Conservation (phyloP, 1,140 invertebrate species). For the Branchinecta lindahli region DNA sequence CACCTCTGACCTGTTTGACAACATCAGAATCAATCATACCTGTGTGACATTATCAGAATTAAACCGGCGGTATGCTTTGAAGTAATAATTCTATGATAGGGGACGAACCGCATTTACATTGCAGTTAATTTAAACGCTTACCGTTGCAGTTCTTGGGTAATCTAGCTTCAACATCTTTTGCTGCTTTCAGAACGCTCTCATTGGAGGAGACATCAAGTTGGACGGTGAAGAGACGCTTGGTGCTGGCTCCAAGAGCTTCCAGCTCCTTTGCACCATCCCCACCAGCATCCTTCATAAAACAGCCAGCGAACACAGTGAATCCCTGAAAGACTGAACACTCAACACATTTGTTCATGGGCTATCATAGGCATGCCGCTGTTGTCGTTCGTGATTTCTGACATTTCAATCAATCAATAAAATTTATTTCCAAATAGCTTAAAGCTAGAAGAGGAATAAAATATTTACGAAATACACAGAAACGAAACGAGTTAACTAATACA, state of each 20-base stretch:
- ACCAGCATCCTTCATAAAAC: constrained; percentile 40
- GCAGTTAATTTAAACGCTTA: constrained; percentile 14
- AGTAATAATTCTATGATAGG: no score
- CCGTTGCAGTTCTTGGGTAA: constrained; percentile 43
- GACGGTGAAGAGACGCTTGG: constrained; percentile 50
- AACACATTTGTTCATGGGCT: not conserved
- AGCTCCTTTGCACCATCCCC: constrained; percentile 48
- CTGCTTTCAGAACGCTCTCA: constrained; percentile 51
- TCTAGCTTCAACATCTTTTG: constrained; percentile 54
- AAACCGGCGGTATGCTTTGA: no score
- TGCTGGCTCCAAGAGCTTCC: constrained; percentile 45
- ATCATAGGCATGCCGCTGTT: not conserved
- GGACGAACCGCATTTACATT: constrained; percentile 1
- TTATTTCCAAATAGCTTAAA: no score
- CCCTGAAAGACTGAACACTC: constrained; percentile 34
- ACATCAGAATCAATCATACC: no score
- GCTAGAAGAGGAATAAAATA: no score
- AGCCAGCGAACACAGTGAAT: constrained; percentile 64
- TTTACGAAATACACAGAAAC: no score
- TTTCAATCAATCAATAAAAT: not conserved
- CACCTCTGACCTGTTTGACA: no score
- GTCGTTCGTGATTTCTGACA: not conserved
- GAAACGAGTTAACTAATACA: no score
- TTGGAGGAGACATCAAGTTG: constrained; percentile 58
- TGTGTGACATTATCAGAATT: no score